A percentile compares a stretch with the other conserved stretches of the same genome.
These are phyloP conservation scores for Drosophila histrio DNA, from an alignment of 2,888 invertebrate species.

Conservation along the genomic window DNA sequence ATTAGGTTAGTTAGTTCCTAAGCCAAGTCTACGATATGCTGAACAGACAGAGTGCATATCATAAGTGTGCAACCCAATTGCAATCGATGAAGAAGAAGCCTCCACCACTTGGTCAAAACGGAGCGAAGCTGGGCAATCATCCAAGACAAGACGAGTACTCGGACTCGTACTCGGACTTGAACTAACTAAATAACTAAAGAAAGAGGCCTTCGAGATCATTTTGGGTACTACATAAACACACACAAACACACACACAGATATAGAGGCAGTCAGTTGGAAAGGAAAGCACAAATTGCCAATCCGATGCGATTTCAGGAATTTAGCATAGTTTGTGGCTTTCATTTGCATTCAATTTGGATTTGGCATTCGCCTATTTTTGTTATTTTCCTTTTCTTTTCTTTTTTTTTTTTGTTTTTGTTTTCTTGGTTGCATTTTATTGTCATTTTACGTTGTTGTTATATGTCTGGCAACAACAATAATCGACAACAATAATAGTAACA, in stretches of 20 bases:
- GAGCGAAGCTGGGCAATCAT: slow-evolving; percentile 46
- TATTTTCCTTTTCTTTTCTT: slow-evolving; percentile 16
- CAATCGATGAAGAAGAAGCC: slow-evolving; percentile 43
- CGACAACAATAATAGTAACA: slow-evolving; percentile 78
- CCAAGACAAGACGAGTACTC: slow-evolving; percentile 32
- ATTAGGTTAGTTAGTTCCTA: slow-evolving; percentile 59
- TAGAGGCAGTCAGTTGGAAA: slow-evolving; percentile 44
- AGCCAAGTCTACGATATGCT: slow-evolving; percentile 15
- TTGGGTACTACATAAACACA: slow-evolving; percentile 47
- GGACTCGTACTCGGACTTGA: not conserved
- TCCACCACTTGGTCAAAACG: slow-evolving; percentile 11
- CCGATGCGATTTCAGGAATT: slow-evolving; percentile 82
- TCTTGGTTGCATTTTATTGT: slow-evolving; percentile 66
- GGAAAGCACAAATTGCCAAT: slow-evolving; percentile 79
- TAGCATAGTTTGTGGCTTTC: slow-evolving; percentile 81
- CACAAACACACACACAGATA: slow-evolving; percentile 18
- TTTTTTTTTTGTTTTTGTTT: slow-evolving; percentile 34
- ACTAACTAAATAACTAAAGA: slow-evolving; percentile 62
- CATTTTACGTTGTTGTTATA: slow-evolving; percentile 74
- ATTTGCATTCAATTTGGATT: slow-evolving; percentile 83
- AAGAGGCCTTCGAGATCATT: slow-evolving; percentile 55
- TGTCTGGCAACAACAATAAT: slow-evolving; percentile 71
- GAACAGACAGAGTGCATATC: slow-evolving; percentile 26
- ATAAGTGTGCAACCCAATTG: slow-evolving; percentile 44
- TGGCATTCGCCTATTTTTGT: slow-evolving; percentile 61